Percentiles rank a stretch among this genome's conserved stretches.
Conservation (phyloP, 2,797 vertebrate species). For the Lepilemur ruficaudatus region DNA sequence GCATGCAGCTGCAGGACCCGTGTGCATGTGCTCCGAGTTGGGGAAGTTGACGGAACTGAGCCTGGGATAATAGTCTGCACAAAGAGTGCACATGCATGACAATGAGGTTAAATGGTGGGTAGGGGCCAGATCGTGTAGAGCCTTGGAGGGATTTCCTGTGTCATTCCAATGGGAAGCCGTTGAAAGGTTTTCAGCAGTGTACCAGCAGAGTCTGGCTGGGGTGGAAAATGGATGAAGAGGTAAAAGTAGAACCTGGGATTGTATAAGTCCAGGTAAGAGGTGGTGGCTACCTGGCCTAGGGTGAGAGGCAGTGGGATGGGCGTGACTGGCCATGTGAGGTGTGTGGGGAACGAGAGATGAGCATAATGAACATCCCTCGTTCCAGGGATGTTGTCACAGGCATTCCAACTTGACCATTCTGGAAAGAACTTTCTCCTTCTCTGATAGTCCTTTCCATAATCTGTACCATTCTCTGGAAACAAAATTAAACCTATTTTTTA, state of each 20-base stretch:
- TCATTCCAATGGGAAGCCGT: not conserved
- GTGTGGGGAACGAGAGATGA: not conserved
- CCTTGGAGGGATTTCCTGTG: not conserved
- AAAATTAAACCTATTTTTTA: not conserved
- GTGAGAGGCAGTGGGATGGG: not conserved
- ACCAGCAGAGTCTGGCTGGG: not conserved
- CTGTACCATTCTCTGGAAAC: not conserved
- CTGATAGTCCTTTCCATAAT: not conserved
- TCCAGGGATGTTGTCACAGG: not conserved
- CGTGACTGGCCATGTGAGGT: not conserved
- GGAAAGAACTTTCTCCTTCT: not conserved
- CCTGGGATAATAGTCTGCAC: not conserved
- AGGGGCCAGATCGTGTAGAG: not conserved
- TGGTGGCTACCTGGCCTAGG: not conserved
- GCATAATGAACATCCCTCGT: not conserved
- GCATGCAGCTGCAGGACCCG: not conserved
- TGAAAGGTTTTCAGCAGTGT: not conserved
- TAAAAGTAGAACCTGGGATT: not conserved
- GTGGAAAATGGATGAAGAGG: not conserved
- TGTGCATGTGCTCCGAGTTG: fast-evolving
- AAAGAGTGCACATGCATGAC: not conserved
- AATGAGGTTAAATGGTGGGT: not conserved
- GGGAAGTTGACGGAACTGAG: not conserved
- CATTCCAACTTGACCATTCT: not conserved
- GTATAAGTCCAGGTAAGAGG: not conserved